Percentiles rank a stretch among this genome's conserved stretches.
Conservation (phyloP, 2,113 vertebrate genomes). For the Panthera uncia region DNA sequence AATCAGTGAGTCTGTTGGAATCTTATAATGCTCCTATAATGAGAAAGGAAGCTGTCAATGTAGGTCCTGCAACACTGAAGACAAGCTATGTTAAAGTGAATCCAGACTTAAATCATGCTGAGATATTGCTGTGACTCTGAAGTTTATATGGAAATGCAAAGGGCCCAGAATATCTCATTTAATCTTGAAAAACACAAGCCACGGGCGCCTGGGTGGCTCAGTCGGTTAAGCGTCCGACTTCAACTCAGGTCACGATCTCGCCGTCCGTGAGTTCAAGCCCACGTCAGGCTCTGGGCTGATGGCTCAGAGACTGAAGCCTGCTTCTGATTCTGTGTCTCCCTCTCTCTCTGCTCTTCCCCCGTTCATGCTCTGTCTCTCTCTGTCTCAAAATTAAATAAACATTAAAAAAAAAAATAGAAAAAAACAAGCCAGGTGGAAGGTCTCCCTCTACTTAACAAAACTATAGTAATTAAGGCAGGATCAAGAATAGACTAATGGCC, state of each 20-base stretch:
- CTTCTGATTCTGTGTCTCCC: too few relatives aligned
- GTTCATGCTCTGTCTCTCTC: too few relatives aligned
- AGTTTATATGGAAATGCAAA: not conserved
- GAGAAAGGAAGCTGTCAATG: not conserved
- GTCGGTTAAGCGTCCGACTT: too few relatives aligned
- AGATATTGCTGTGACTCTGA: not conserved
- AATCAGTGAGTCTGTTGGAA: not conserved
- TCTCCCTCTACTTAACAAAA: not conserved
- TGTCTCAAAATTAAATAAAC: too few relatives aligned
- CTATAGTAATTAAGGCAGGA: not conserved
- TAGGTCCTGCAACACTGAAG: not conserved
- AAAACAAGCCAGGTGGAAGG: not conserved
- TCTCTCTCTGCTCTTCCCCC: too few relatives aligned
- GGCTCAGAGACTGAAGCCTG: too few relatives aligned
- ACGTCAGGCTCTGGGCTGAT: too few relatives aligned
- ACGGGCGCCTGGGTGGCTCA: too few relatives aligned
- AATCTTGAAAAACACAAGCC: not conserved
- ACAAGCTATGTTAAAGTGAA: not conserved
- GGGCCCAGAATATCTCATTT: not conserved
- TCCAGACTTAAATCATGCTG: not conserved
- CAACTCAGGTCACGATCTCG: too few relatives aligned
- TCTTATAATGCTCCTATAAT: not conserved
- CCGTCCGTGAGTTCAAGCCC: too few relatives aligned
- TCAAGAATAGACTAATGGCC: not conserved
- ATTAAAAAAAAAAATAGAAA: too few relatives aligned